These are phyloP conservation scores for Alcis repandata DNA, from an alignment of 2,888 invertebrate species.

Conservation along the genomic window DNA sequence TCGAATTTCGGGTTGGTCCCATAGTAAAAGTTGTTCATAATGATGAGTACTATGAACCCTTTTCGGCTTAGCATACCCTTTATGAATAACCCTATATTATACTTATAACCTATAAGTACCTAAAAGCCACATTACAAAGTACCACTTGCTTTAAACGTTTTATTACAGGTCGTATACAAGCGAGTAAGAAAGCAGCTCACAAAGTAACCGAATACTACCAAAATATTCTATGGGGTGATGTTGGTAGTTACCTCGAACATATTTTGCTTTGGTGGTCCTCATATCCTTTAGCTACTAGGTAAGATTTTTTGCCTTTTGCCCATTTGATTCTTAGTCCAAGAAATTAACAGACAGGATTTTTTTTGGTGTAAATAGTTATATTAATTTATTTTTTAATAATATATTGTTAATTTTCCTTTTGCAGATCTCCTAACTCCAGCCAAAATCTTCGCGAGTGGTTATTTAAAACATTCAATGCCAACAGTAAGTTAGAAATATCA, in stretches of 20 bases:
- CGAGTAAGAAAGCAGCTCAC: slow-evolving; percentile 87
- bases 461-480: slow-evolving; percentile 85
- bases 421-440: slow-evolving; percentile 87
- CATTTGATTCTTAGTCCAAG: no score
- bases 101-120: neutral
- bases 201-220: slow-evolving; percentile 91
- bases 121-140: neutral
- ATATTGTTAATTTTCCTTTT: slow-evolving; percentile 37
- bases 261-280: slow-evolving; percentile 94
- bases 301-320: neutral
- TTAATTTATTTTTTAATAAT: no score
- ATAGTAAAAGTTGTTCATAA: no score
- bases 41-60: no score
- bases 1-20: no score
- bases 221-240: slow-evolving; percentile 92
- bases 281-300: slow-evolving; percentile 89
- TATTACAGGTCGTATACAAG: slow-evolving; percentile 84
- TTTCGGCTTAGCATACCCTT: no score
- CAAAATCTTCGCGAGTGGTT: slow-evolving; percentile 89
- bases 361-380: no score
- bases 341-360: no score
- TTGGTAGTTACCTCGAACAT: slow-evolving; percentile 93
- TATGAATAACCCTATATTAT: no score
- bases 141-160: neutral
- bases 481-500: slow-evolving; percentile 80